Evolutionary conservation across 2,888 invertebrate species (phyloP).

Genomic region (Aporophyla nigra): DNA sequence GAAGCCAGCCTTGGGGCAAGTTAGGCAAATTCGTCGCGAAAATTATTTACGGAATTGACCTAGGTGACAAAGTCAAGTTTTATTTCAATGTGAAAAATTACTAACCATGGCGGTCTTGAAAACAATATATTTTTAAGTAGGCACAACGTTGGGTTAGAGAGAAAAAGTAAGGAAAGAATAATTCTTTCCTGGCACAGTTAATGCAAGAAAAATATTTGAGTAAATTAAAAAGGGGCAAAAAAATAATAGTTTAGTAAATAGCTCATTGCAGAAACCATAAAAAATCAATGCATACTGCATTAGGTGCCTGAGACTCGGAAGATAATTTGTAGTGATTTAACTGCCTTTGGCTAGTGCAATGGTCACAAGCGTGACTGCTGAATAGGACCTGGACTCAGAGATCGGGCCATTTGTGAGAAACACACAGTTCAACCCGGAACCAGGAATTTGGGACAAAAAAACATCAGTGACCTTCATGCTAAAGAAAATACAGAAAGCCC

Average conservation of each 20-base stretch:
- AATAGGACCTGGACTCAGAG: background rate
- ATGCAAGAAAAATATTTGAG: background rate
- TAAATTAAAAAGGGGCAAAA: background rate
- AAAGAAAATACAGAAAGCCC: background rate
- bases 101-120: background rate
- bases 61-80: conserved; percentile 47
- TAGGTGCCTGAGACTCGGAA: background rate
- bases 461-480: background rate
- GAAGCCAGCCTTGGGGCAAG: conserved; percentile 12
- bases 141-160: too few relatives aligned
- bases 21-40: conserved; percentile 41
- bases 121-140: background rate
- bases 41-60: conserved; percentile 52
- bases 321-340: background rate
- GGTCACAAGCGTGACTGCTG: background rate
- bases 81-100: conserved; percentile 23
- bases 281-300: background rate
- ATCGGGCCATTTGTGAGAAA: too few relatives aligned
- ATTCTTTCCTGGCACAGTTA: background rate
- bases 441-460: background rate
- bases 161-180: background rate
- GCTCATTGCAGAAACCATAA: background rate
- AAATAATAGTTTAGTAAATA: background rate
- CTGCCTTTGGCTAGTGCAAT: background rate
- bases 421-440: background rate